Evolutionary conservation across 2,797 vertebrate species (phyloP).

Genomic region (Enteromius anoplus): DNA sequence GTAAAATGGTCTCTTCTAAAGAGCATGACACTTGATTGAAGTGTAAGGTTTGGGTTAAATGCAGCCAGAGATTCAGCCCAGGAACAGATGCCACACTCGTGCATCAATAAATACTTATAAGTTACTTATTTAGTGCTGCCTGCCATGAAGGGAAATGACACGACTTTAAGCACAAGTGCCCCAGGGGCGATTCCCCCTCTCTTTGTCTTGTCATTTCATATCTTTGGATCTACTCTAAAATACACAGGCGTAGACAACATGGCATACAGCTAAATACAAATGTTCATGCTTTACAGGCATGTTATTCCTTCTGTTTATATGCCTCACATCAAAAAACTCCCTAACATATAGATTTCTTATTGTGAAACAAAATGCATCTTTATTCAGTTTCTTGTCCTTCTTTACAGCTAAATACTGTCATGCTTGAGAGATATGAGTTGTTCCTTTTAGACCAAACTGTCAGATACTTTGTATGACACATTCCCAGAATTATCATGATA

Average conservation of each 20-base stretch:
- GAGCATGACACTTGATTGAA: constrained; percentile 79
- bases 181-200: constrained; percentile 69
- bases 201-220: constrained; percentile 86
- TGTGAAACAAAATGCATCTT: constrained; percentile 28
- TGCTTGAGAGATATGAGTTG: background rate
- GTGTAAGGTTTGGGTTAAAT: constrained; percentile 80
- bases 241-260: constrained; percentile 79
- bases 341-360: constrained; percentile 65
- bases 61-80: constrained; percentile 74
- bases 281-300: constrained; percentile 78
- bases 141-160: constrained; percentile 84
- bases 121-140: constrained; percentile 85
- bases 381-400: too few species aligned
- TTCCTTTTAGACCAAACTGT: constrained; percentile 42
- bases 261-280: constrained; percentile 72
- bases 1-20: constrained; percentile 53
- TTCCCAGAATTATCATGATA: constrained; percentile 31
- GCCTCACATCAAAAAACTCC: constrained; percentile 73
- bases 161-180: constrained; percentile 81
- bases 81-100: constrained; percentile 83
- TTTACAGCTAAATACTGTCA: too few species aligned
- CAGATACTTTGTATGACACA: constrained; percentile 39
- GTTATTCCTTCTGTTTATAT: constrained; percentile 74
- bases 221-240: constrained; percentile 82
- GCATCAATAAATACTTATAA: constrained; percentile 86